These are phyloP conservation scores for Carduelis carduelis DNA, from an alignment of 2,797 vertebrate species.

Conservation along the genomic window DNA sequence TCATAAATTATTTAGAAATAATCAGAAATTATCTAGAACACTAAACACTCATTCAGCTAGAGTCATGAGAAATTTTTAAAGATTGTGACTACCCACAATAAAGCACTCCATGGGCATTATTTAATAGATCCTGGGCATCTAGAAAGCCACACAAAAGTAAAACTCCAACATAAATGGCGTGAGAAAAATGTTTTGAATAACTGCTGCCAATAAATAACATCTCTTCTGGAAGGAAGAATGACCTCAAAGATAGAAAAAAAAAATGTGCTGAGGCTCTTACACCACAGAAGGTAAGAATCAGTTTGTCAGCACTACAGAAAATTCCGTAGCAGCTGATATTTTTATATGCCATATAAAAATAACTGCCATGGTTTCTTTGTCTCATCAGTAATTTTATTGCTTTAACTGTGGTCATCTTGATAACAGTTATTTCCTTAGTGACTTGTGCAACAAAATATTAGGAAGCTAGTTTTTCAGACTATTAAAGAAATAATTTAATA, in stretches of 20 bases:
- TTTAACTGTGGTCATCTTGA: conserved; percentile 13
- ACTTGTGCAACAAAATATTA: conserved; percentile 10
- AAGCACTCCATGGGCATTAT: background rate
- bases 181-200: background rate
- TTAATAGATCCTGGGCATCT: background rate
- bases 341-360: conserved; percentile 34
- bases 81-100: background rate
- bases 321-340: conserved; percentile 14
- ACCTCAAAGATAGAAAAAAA: background rate
- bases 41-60: background rate
- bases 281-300: background rate
- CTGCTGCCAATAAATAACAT: background rate
- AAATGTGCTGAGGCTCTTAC: conserved; percentile 18
- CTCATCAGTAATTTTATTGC: conserved; percentile 35
- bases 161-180: background rate
- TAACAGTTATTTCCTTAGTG: conserved; percentile 19
- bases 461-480: background rate
- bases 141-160: background rate
- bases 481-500: conserved; percentile 1
- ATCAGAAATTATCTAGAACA: background rate
- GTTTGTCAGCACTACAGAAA: background rate
- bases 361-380: background rate
- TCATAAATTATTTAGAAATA: background rate
- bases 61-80: background rate
- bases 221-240: background rate